These are phyloP conservation scores for Scalopus aquaticus DNA, from an alignment of 2,113 vertebrate genomes.

Conservation along the genomic window DNA sequence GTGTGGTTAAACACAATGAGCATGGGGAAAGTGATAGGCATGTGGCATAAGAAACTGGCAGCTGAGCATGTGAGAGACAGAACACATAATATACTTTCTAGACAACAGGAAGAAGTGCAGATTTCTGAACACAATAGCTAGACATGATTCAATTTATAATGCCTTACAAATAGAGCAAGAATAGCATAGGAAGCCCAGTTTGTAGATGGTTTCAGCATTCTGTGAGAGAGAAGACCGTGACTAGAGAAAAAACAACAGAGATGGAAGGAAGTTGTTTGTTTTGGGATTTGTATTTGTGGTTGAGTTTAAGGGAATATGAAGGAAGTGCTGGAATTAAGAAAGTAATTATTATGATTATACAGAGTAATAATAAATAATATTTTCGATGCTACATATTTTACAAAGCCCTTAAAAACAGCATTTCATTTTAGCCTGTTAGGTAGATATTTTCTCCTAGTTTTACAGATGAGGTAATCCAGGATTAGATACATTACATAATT, in stretches of 20 bases:
- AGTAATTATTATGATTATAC: neutral
- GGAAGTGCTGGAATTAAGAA: neutral
- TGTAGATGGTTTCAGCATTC: neutral
- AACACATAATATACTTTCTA: neutral
- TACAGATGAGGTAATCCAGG: neutral
- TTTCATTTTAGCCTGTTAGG: slow-evolving; percentile 4
- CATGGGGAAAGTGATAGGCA: neutral
- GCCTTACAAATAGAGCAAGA: neutral
- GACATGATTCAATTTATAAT: neutral
- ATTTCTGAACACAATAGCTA: neutral
- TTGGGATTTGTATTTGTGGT: neutral
- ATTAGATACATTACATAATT: neutral
- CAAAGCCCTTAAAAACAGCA: neutral
- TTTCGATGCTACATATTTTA: neutral
- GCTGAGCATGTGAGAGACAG: neutral
- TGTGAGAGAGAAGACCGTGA: neutral
- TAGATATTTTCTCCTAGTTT: neutral
- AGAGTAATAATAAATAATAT: slow-evolving; percentile 39
- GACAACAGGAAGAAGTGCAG: neutral
- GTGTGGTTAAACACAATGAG: neutral
- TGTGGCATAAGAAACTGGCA: neutral
- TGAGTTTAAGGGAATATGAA: neutral
- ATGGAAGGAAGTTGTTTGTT: neutral
- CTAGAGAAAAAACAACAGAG: neutral
- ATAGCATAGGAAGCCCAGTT: neutral